Percentiles rank a stretch among this genome's conserved stretches.
phyloP scores from a whole-genome alignment of 2,113 vertebrate species.

The Chionodraco myersi region DNA sequence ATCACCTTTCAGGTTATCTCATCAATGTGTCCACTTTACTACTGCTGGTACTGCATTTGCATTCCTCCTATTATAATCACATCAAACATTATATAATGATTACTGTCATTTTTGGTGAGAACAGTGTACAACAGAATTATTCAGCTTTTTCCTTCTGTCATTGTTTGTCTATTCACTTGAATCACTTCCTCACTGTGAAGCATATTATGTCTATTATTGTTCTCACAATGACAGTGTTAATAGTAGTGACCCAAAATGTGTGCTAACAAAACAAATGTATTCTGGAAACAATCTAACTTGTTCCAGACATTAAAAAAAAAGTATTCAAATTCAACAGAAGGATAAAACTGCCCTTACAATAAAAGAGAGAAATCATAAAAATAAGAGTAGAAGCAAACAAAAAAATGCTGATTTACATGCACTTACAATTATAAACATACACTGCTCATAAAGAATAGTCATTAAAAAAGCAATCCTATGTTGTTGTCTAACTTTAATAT shows the following conservation, averaged over 20 bases:
- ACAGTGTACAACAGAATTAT: background rate
- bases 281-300: background rate
- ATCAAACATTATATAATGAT: background rate
- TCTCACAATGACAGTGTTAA: background rate
- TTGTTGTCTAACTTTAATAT: background rate
- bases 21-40: conserved; percentile 92
- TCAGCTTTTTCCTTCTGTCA: background rate
- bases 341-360: background rate
- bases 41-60: conserved; percentile 88
- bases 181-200: background rate
- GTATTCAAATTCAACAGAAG: background rate
- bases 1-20: conserved; percentile 91
- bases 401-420: background rate
- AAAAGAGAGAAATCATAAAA: background rate
- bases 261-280: background rate
- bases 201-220: background rate
- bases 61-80: background rate
- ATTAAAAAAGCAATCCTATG: background rate
- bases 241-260: background rate
- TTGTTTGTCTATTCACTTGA: background rate
- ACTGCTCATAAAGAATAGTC: too few species aligned
- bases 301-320: background rate
- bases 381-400: background rate
- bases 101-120: background rate
- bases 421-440: background rate